Evolutionary conservation across 1,140 invertebrate genomes (phyloP).

Genomic region (Scaptomyza montana): DNA sequence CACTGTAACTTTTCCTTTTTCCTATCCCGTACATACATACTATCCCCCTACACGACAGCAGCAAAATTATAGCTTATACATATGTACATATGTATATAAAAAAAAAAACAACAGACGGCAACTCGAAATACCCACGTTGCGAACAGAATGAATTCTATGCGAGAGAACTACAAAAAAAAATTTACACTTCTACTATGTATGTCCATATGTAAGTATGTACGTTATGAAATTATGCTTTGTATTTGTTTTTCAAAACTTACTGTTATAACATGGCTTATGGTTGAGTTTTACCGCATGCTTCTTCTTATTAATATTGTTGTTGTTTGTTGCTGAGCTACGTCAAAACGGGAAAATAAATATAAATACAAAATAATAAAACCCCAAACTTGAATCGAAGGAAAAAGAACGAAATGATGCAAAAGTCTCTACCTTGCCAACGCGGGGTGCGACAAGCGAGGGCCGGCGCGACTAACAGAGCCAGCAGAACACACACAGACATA

Average conservation of each 20-base stretch:
- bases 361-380: constrained; percentile 6
- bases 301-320: constrained; percentile 24
- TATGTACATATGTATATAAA: constrained; percentile 21
- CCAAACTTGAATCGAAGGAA: constrained; percentile 10
- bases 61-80: constrained; percentile 47
- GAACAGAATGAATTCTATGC: constrained; percentile 22
- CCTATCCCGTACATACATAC: constrained; percentile 8
- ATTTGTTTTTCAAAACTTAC: constrained; percentile 20
- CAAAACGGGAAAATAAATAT: constrained; percentile 24
- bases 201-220: constrained; percentile 7
- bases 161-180: constrained; percentile 1
- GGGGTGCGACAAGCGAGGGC: background rate
- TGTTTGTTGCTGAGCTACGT: constrained; percentile 27
- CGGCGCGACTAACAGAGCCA: constrained; percentile 11
- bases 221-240: background rate
- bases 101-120: constrained; percentile 22
- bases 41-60: background rate
- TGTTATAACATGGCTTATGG: constrained; percentile 17
- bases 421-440: constrained; percentile 11
- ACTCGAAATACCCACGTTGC: constrained; percentile 33
- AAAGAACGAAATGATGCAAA: constrained; percentile 25
- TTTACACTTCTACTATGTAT: constrained; percentile 27
- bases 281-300: constrained; percentile 32
- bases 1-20: constrained; percentile 13
- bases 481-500: constrained; percentile 10